These are phyloP conservation scores for Hippocampus mohnikei DNA, from an alignment of 2,113 vertebrate species.

Conservation along the genomic window DNA sequence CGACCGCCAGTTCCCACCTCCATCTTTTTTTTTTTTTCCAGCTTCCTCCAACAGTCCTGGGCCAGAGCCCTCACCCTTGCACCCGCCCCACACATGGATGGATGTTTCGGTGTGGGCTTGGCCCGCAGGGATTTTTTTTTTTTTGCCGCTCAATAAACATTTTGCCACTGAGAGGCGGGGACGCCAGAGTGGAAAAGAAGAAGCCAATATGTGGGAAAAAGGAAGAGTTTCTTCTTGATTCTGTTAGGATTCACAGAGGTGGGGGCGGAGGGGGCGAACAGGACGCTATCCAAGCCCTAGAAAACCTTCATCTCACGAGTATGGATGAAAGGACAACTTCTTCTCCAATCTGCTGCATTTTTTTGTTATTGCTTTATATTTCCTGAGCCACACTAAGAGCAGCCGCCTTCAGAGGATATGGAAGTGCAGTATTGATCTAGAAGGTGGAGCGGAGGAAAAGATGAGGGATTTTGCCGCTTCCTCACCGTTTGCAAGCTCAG, in stretches of 20 bases:
- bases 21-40: slow-evolving; percentile 53
- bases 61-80: slow-evolving; percentile 59
- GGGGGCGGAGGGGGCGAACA: slow-evolving; percentile 27
- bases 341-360: slow-evolving; percentile 59
- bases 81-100: slow-evolving; percentile 49
- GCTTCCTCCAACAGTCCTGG: slow-evolving; percentile 61
- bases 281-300: slow-evolving; percentile 42
- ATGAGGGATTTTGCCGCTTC: slow-evolving; percentile 53
- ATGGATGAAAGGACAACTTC: slow-evolving; percentile 70
- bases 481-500: slow-evolving; percentile 52
- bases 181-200: slow-evolving; percentile 36
- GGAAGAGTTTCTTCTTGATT: slow-evolving; percentile 36
- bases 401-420: slow-evolving; percentile 68
- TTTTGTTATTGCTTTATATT: slow-evolving; percentile 63
- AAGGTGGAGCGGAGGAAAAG: slow-evolving; percentile 57
- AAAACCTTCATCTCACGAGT: slow-evolving; percentile 55
- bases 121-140: slow-evolving; percentile 57
- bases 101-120: slow-evolving; percentile 70
- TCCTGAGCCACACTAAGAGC: slow-evolving; percentile 54
- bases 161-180: slow-evolving; percentile 67
- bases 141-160: slow-evolving; percentile 69
- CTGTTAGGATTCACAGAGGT: slow-evolving; percentile 48
- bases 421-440: slow-evolving; percentile 67
- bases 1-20: slow-evolving; percentile 59
- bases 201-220: slow-evolving; percentile 27